These are phyloP conservation scores for Pristionchus exspectatus DNA, from an alignment of 2,888 invertebrate genomes.

Conservation along the genomic window DNA sequence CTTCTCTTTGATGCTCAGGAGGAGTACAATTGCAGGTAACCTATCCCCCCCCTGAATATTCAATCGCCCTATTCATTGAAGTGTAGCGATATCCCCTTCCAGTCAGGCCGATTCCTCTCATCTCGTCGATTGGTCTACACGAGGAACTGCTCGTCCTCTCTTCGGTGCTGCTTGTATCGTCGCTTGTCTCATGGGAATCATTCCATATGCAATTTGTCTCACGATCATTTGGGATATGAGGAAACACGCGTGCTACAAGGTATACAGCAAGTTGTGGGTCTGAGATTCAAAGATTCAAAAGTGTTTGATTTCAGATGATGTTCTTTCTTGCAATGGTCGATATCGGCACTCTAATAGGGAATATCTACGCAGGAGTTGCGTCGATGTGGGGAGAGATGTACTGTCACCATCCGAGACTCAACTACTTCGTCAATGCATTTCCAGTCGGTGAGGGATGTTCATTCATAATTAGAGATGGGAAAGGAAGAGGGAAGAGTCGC, in stretches of 20 bases:
- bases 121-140: conserved; percentile 11
- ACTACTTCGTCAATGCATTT: background rate
- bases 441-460: background rate
- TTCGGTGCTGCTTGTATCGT: background rate
- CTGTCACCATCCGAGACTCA: conserved; percentile 2
- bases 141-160: background rate
- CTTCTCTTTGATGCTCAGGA: conserved; percentile 17
- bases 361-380: background rate
- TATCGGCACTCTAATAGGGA: background rate
- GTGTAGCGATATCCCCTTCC: background rate
- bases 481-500: too few species aligned
- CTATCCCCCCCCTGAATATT: too few species aligned
- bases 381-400: background rate
- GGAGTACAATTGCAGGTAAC: background rate
- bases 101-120: background rate
- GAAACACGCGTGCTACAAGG: background rate
- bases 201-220: background rate
- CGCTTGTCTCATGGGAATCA: background rate
- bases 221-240: background rate
- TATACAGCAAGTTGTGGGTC: background rate
- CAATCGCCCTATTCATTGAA: too few species aligned
- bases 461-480: too few species aligned
- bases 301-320: background rate
- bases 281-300: background rate
- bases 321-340: background rate